Evolutionary conservation across 2,888 invertebrate genomes (phyloP), one percentile per base, ranked within the genome.

Genomic region (Eupithecia vulgata): DNA sequence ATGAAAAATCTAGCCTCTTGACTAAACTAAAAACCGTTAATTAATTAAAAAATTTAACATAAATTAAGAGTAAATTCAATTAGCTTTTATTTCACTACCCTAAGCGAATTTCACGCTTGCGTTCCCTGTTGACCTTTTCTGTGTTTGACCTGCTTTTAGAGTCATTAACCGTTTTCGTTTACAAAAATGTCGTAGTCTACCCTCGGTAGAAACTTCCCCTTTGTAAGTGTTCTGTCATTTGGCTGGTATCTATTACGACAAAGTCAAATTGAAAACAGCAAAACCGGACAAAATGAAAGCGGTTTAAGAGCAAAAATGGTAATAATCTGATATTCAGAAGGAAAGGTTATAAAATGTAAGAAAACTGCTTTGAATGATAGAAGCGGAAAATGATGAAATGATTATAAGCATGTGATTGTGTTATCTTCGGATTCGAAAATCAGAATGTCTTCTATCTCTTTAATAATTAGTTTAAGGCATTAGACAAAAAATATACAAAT

Each of bases 101-200:
- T 42, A 42, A 65, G 65, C 25, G 65, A 65, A 65, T 65, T 65
- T 65, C 40, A 65, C 65, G 65, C 65, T 65, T 40, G 65, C 40
- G n/a, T 65, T 65, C 65, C 65, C 40, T 15, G 65, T 42, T 65
- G 65, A 65, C 65, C 65, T 40, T 65, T 40, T 65, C 21, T 64
- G 64, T 37, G 37, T 37, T 59, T 37, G 64, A 64, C 64, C 64
- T 64, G 64, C n/a, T 64, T 62, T 37, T 37, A 64, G 21, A 37
- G 78, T 71, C 76, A 62, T 67, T 67, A 67, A 67, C 67, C 48
- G 67, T 67, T 48, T 67, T 67, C 34, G 67, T 67, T 67, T 67
- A 66, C 65, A 66, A 67, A 67, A 67, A 67, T 34, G 48, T 34
- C 67, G 17, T 70, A 37, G 35, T 21, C 34, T 34, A 34, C 61